These are phyloP conservation scores for Takifugu flavidus DNA, from an alignment of 2,113 vertebrate genomes.

Conservation along the genomic window DNA sequence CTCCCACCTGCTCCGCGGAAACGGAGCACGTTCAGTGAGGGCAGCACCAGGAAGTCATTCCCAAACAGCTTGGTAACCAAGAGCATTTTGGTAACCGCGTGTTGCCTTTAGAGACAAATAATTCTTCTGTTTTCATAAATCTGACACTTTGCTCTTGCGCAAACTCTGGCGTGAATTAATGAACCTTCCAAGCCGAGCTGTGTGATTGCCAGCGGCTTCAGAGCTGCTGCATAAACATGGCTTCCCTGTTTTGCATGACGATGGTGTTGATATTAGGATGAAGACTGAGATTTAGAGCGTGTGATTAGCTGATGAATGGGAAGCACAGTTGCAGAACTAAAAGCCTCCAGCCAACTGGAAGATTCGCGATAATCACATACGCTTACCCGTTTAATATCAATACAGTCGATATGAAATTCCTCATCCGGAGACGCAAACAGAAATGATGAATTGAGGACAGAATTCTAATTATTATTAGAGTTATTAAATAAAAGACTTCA, in stretches of 20 bases:
- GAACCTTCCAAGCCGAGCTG: slow-evolving; percentile 15
- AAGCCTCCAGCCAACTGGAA: slow-evolving; percentile 57
- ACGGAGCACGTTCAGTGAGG: too few species aligned
- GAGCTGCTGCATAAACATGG: slow-evolving; percentile 11
- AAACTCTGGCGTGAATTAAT: slow-evolving; percentile 13
- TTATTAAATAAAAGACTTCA: slow-evolving; percentile 27
- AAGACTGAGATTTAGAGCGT: slow-evolving; percentile 41
- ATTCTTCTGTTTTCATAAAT: slow-evolving; percentile 2
- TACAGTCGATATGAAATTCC: slow-evolving; percentile 44
- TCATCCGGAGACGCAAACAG: slow-evolving; percentile 55
- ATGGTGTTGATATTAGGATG: slow-evolving; percentile 29
- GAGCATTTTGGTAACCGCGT: not conserved
- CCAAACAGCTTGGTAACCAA: too few species aligned
- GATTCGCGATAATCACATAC: slow-evolving; percentile 59
- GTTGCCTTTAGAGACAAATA: not conserved
- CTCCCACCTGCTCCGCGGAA: too few species aligned
- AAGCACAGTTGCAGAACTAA: slow-evolving; percentile 47
- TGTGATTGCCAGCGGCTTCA: slow-evolving; percentile 11
- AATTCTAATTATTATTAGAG: slow-evolving; percentile 47
- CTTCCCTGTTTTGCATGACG: slow-evolving; percentile 25
- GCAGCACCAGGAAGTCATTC: too few species aligned
- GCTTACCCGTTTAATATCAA: slow-evolving; percentile 58
- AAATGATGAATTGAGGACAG: slow-evolving; percentile 55
- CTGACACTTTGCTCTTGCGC: not conserved
- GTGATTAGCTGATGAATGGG: slow-evolving; percentile 66